A percentile compares a stretch with the other conserved stretches of the same genome.
These are phyloP conservation scores for Microcebus ravelobensis DNA, from an alignment of 2,113 vertebrate species.

Conservation along the genomic window DNA sequence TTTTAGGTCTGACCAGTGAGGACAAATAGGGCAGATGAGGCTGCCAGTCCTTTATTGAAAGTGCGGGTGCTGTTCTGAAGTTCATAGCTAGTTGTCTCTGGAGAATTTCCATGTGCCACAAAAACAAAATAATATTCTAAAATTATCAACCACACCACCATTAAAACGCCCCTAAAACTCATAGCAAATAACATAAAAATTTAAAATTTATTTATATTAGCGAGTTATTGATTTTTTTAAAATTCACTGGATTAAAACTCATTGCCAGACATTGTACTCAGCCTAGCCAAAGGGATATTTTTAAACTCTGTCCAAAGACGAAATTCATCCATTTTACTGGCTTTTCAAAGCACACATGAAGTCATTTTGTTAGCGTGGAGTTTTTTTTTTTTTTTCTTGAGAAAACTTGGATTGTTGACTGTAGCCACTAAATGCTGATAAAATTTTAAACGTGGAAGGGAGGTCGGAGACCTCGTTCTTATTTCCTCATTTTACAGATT, in stretches of 20 bases:
- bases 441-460: conserved; percentile 29
- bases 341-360: conserved; percentile 4
- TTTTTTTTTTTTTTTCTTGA: background rate
- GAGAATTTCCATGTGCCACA: background rate
- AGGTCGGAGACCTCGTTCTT: background rate
- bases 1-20: background rate
- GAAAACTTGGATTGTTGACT: conserved; percentile 10
- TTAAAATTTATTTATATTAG: background rate
- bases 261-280: background rate
- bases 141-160: background rate
- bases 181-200: background rate
- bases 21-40: background rate
- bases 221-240: background rate
- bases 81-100: background rate
- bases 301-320: background rate
- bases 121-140: background rate
- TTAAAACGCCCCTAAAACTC: background rate
- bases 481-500: conserved; percentile 18
- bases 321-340: background rate
- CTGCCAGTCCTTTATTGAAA: background rate
- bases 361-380: background rate
- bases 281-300: background rate
- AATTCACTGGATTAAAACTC: background rate
- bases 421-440: background rate
- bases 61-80: background rate